phyloP scores from a whole-genome alignment of 2,113 vertebrate genomes.

The Tretioscincus oriximinensis region DNA sequence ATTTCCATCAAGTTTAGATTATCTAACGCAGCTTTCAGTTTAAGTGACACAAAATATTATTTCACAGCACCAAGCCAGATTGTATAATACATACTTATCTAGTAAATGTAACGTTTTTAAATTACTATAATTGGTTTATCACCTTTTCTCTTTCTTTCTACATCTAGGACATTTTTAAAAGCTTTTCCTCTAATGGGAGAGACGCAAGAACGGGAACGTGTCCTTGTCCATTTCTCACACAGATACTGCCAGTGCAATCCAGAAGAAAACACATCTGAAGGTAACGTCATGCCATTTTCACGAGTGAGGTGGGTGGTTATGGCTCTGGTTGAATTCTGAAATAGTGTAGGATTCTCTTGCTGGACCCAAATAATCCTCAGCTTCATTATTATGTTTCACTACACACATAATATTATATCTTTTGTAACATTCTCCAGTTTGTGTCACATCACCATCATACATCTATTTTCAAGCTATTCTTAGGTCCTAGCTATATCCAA shows the following conservation, averaged over 20 bases:
- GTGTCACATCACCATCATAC: no score
- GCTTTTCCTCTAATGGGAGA: constrained; percentile 92
- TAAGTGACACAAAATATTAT: no score
- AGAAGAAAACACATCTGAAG: constrained; percentile 77
- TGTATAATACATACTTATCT: not conserved
- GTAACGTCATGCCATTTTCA: constrained; percentile 30
- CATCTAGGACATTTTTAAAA: constrained; percentile 85
- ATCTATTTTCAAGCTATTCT: no score
- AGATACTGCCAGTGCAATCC: constrained; percentile 91
- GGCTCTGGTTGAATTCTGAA: not conserved
- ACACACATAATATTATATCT: no score
- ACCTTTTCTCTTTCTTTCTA: not conserved
- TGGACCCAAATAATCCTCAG: no score
- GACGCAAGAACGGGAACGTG: constrained; percentile 93
- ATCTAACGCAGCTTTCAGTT: no score
- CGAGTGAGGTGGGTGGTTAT: not conserved
- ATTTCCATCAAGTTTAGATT: no score
- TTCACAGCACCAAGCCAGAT: no score
- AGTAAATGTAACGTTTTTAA: not conserved
- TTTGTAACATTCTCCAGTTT: no score
- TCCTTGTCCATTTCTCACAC: constrained; percentile 88
- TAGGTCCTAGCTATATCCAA: no score
- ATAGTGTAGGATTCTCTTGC: no score
- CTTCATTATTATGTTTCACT: no score
- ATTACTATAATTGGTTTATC: not conserved